A percentile compares a stretch with the other conserved stretches of the same genome.
These are phyloP conservation scores for Ophonus ardosiacus DNA, from an alignment of 2,888 invertebrate genomes.

Conservation along the genomic window DNA sequence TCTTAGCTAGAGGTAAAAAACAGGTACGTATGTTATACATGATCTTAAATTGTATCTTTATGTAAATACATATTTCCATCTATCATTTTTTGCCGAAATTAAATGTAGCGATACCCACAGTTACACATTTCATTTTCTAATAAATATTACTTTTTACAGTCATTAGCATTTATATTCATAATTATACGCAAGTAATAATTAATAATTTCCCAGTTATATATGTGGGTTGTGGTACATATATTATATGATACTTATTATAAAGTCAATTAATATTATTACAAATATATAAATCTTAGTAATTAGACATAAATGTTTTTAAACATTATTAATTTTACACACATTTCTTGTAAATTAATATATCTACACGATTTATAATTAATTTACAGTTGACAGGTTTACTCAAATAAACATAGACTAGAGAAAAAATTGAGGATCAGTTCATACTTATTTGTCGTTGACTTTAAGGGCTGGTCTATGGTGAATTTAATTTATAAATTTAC, in stretches of 20 bases:
- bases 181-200: conserved; percentile 19
- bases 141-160: background rate
- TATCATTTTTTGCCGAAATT: too few species aligned
- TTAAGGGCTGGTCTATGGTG: too few species aligned
- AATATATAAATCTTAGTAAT: conserved; percentile 18
- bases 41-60: too few species aligned
- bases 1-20: too few species aligned
- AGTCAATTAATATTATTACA: conserved; percentile 17
- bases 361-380: background rate
- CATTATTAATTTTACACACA: background rate
- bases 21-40: too few species aligned
- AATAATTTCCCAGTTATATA: conserved; percentile 18
- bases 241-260: background rate
- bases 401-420: background rate
- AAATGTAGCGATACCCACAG: too few species aligned
- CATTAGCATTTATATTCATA: background rate
- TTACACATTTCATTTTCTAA: background rate
- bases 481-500: too few species aligned
- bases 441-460: too few species aligned
- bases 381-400: background rate
- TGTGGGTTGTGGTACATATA: background rate
- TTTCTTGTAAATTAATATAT: background rate
- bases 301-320: conserved; percentile 16
- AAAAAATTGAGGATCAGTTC: too few species aligned
- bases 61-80: too few species aligned